Evolutionary conservation across 2,888 invertebrate species (phyloP).

Genomic region (Ypsolopha scabrella): DNA sequence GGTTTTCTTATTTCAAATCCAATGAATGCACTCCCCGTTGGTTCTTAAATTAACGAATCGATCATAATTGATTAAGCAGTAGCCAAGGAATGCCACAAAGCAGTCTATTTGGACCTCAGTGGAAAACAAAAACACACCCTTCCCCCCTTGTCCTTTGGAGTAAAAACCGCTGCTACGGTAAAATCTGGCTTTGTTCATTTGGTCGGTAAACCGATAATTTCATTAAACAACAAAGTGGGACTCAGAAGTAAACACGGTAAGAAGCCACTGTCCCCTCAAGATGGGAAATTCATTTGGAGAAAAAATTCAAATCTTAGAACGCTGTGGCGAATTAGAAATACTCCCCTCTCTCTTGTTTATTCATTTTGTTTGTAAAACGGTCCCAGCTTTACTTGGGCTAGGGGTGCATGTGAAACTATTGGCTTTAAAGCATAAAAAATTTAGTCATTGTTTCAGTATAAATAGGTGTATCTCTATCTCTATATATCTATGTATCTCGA

Average conservation of each 20-base stretch:
- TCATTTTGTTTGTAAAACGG: constrained; percentile 18
- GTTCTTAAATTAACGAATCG: constrained; percentile 53
- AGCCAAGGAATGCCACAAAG: constrained; percentile 52
- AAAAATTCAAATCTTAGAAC: constrained; percentile 50
- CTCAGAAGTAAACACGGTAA: constrained; percentile 62
- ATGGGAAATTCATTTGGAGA: constrained; percentile 62
- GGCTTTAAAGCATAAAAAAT: neutral
- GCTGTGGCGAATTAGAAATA: constrained; percentile 37
- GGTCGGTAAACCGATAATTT: constrained; percentile 71
- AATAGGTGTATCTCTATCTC: too few relatives aligned
- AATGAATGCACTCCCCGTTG: constrained; percentile 37
- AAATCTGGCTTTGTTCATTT: constrained; percentile 71
- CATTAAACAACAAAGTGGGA: constrained; percentile 70
- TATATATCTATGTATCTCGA: too few relatives aligned
- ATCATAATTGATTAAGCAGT: constrained; percentile 68
- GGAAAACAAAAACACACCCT: constrained; percentile 51
- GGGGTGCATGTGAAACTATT: neutral
- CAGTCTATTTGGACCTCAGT: constrained; percentile 46
- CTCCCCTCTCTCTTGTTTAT: constrained; percentile 22
- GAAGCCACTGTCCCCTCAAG: constrained; percentile 67
- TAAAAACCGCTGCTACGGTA: constrained; percentile 45
- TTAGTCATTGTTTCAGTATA: too few relatives aligned
- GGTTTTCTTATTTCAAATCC: constrained; percentile 7
- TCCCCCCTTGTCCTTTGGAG: constrained; percentile 49
- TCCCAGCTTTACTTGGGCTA: constrained; percentile 7